These are phyloP conservation scores for Lasioglossum calceatum DNA, from an alignment of 2,888 invertebrate genomes.

Conservation along the genomic window DNA sequence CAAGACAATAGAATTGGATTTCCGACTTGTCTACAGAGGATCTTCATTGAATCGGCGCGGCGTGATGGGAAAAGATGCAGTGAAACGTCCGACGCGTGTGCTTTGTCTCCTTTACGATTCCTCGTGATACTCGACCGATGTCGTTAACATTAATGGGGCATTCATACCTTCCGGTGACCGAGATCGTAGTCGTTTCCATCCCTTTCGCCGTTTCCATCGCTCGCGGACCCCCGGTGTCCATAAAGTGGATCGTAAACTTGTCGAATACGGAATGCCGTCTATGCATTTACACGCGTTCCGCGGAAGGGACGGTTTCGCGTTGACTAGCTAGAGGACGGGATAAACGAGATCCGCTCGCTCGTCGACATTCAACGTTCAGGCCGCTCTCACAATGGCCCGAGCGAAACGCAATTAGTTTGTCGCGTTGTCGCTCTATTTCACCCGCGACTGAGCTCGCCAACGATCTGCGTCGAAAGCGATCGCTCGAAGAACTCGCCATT, in stretches of 20 bases:
- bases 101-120: neutral
- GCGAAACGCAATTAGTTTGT: constrained; percentile 28
- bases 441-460: neutral
- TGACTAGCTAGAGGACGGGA: neutral
- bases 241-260: constrained; percentile 62
- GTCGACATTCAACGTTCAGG: neutral
- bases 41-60: neutral
- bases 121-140: constrained; percentile 14
- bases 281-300: constrained; percentile 33
- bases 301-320: neutral
- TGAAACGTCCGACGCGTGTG: neutral
- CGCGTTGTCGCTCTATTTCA: constrained; percentile 18
- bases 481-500: neutral
- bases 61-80: neutral
- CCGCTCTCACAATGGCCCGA: neutral
- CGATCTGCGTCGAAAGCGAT: constrained; percentile 2
- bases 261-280: constrained; percentile 53
- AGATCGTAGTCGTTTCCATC: constrained; percentile 13
- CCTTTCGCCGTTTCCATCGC: constrained; percentile 1
- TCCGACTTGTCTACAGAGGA: neutral
- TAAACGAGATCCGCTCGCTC: constrained; percentile 20
- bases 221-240: neutral
- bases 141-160: constrained; percentile 34
- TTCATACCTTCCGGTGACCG: constrained; percentile 20
- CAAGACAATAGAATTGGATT: too few relatives aligned